Percentiles rank a stretch among this genome's conserved stretches.
Conservation (phyloP, 2,113 vertebrate species). For the Tachysurus fulvidraco region DNA sequence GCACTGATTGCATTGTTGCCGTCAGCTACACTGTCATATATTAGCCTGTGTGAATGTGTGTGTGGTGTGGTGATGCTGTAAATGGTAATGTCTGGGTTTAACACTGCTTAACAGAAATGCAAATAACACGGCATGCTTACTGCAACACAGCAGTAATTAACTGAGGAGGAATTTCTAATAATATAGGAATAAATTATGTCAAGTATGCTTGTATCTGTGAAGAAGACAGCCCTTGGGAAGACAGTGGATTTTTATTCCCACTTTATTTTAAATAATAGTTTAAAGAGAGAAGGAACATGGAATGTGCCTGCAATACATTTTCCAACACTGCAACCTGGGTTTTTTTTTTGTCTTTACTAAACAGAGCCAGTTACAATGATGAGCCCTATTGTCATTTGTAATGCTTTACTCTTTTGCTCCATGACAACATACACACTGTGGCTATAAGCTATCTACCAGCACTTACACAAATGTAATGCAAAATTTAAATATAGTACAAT, state of each 20-base stretch:
- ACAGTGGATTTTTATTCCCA: conserved; percentile 33
- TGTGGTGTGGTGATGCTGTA: conserved; percentile 14
- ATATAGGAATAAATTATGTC: conserved; percentile 63
- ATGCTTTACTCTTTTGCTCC: background rate
- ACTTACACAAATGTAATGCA: background rate
- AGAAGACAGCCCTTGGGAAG: conserved; percentile 44
- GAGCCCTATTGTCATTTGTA: background rate
- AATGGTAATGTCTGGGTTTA: conserved; percentile 54
- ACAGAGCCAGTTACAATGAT: background rate
- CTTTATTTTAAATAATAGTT: conserved; percentile 55
- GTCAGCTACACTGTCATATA: conserved; percentile 50
- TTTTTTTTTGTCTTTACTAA: background rate
- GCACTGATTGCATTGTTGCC: conserved; percentile 54
- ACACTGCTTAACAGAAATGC: conserved; percentile 58
- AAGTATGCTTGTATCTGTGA: conserved; percentile 52
- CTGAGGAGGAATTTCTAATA: conserved; percentile 57
- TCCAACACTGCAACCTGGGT: background rate
- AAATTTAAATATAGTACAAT: background rate
- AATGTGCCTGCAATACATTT: conserved; percentile 6
- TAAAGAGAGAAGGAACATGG: conserved; percentile 41
- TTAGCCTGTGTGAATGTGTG: conserved; percentile 37
- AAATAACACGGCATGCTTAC: conserved; percentile 54
- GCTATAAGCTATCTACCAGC: background rate
- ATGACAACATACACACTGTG: background rate
- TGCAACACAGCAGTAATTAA: conserved; percentile 61